These are phyloP conservation scores for Dromius quadrimaculatus DNA, from an alignment of 2,888 invertebrate species.

Conservation along the genomic window DNA sequence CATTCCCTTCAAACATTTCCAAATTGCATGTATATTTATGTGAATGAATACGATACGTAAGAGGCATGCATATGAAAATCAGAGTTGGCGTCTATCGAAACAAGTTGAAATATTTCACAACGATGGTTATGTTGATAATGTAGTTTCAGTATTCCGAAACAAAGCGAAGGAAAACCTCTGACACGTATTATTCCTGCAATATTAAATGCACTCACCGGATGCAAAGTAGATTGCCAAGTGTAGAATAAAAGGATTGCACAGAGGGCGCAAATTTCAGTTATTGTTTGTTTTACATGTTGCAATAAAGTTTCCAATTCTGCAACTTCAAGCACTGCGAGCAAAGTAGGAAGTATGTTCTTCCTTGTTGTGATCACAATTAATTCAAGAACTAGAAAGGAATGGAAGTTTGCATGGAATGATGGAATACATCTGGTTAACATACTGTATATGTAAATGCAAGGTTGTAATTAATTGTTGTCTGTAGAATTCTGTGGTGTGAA, in stretches of 20 bases:
- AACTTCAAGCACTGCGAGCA: conserved; percentile 13
- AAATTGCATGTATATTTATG: conserved; percentile 23
- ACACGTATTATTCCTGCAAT: conserved; percentile 45
- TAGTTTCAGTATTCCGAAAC: conserved; percentile 9
- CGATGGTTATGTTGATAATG: conserved; percentile 42
- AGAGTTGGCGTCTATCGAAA: conserved; percentile 3
- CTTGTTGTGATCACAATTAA: conserved; percentile 30
- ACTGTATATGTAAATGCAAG: no score
- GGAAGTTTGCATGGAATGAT: no score
- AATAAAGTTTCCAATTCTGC: conserved; percentile 38
- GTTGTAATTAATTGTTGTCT: no score
- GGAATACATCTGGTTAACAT: no score
- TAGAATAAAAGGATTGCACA: conserved; percentile 38
- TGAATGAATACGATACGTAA: not conserved
- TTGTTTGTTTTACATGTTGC: conserved; percentile 44
- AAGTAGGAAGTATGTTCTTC: conserved; percentile 8
- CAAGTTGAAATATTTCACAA: conserved; percentile 19
- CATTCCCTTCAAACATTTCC: no score
- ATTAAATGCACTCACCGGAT: conserved; percentile 46
- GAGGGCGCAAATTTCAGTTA: conserved; percentile 40
- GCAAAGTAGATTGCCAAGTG: conserved; percentile 46
- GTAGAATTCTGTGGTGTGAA: no score
- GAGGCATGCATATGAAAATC: conserved; percentile 20
- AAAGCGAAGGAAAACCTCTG: conserved; percentile 25
- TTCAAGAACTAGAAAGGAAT: conserved; percentile 20